Percentiles rank a stretch among this genome's conserved stretches.
phyloP scores from a whole-genome alignment of 2,888 invertebrate species.

The Meiosimyza platycephala region DNA sequence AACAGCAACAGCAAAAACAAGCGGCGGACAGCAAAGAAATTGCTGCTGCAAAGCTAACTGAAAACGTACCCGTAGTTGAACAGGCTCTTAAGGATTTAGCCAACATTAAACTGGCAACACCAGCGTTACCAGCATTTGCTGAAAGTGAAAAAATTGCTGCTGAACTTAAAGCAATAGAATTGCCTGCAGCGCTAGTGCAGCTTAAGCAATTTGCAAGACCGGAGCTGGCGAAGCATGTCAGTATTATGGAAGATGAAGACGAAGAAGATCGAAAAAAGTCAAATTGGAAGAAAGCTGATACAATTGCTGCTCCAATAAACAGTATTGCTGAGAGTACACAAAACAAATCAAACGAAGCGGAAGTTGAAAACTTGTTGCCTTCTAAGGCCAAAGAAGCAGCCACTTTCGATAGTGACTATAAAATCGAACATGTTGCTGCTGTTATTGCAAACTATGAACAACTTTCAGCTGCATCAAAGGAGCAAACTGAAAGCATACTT shows the following conservation, averaged over 20 bases:
- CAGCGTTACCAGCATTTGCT: neutral
- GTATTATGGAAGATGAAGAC: constrained; percentile 14
- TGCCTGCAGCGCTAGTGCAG: constrained; percentile 7
- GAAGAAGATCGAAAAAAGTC: constrained; percentile 41
- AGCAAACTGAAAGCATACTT: neutral
- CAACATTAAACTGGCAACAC: constrained; percentile 39
- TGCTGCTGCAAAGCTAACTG: constrained; percentile 40
- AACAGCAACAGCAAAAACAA: neutral
- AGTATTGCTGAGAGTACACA: neutral
- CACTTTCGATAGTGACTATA: neutral
- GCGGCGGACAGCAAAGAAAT: neutral
- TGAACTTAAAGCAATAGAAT: neutral
- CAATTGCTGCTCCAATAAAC: neutral
- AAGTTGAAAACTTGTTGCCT: neutral
- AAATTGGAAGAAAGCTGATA: constrained; percentile 46
- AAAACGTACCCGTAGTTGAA: constrained; percentile 64
- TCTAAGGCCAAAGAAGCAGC: neutral
- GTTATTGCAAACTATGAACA: constrained; percentile 58
- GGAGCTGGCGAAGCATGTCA: neutral
- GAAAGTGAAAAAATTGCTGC: neutral
- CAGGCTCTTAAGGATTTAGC: constrained; percentile 59
- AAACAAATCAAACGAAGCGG: neutral
- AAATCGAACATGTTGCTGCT: constrained; percentile 50
- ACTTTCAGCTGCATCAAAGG: constrained; percentile 40
- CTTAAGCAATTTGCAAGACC: neutral